Percentiles rank a stretch among this genome's conserved stretches.
phyloP scores from a whole-genome alignment of 2,888 invertebrate genomes.

The Phragmatobia fuliginosa region DNA sequence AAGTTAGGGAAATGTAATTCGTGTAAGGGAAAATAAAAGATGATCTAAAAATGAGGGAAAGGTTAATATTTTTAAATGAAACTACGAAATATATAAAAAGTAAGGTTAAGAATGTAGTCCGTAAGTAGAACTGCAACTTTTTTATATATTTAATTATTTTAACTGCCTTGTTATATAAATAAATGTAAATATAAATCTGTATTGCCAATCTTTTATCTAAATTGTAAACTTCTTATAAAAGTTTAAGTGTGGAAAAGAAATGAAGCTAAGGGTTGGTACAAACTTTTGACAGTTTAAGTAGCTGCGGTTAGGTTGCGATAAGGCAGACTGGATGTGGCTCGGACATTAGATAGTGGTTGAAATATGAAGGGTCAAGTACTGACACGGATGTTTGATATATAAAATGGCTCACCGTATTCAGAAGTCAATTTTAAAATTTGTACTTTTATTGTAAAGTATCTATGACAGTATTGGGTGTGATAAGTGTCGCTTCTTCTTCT shows the following conservation, averaged over 20 bases:
- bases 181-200: constrained; percentile 3
- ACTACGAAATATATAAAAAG: too few species aligned
- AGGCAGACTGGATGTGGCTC: constrained; percentile 47
- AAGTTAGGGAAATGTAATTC: neutral
- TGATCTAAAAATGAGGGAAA: neutral
- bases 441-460: neutral
- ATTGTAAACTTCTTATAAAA: constrained; percentile 30
- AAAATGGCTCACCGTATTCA: constrained; percentile 17
- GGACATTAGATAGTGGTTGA: constrained; percentile 44
- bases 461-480: neutral
- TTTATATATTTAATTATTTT: too few species aligned
- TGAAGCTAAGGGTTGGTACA: constrained; percentile 47
- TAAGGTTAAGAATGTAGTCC: too few species aligned
- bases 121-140: too few species aligned
- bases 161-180: too few species aligned
- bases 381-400: constrained; percentile 33
- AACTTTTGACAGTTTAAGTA: constrained; percentile 64
- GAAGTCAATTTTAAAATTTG: neutral
- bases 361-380: constrained; percentile 51
- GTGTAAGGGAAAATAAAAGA: neutral
- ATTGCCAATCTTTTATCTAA: constrained; percentile 6
- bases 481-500: neutral
- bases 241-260: constrained; percentile 54
- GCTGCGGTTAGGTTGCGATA: constrained; percentile 42
- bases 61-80: too few species aligned